These are phyloP conservation scores for Cnemophilus loriae DNA, from an alignment of 2,113 vertebrate species.

Conservation along the genomic window DNA sequence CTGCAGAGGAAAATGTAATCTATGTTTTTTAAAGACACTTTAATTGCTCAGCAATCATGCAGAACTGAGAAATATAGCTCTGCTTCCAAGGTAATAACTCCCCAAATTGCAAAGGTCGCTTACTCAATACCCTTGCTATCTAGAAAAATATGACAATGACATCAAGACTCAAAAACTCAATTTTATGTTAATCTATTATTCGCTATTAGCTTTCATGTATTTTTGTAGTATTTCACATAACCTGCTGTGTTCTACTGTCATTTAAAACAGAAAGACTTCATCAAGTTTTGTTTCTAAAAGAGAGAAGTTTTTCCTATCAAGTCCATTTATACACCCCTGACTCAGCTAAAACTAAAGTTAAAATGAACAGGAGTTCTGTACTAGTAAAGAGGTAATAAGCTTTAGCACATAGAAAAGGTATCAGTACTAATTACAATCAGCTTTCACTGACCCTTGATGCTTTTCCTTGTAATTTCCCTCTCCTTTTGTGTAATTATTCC, in stretches of 20 bases:
- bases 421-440: not conserved
- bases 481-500: not conserved
- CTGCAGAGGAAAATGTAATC: constrained; percentile 8
- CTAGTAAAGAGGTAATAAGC: not conserved
- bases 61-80: constrained; percentile 39
- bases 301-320: not conserved
- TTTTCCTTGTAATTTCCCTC: not conserved
- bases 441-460: not conserved
- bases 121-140: not conserved
- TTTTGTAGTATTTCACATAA: not conserved
- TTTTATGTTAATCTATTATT: not conserved
- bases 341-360: not conserved
- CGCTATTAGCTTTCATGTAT: not conserved
- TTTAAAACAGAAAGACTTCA: not conserved
- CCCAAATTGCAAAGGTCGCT: not conserved
- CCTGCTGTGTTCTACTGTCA: not conserved
- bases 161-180: not conserved
- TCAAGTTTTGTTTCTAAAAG: not conserved
- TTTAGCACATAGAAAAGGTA: not conserved
- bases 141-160: not conserved
- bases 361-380: not conserved
- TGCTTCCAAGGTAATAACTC: constrained; percentile 12
- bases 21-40: constrained; percentile 28
- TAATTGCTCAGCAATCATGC: constrained; percentile 37
- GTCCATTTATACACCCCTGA: not conserved